phyloP scores from a whole-genome alignment of 1,140 invertebrate genomes.

The Dolichoris vasculosae region DNA sequence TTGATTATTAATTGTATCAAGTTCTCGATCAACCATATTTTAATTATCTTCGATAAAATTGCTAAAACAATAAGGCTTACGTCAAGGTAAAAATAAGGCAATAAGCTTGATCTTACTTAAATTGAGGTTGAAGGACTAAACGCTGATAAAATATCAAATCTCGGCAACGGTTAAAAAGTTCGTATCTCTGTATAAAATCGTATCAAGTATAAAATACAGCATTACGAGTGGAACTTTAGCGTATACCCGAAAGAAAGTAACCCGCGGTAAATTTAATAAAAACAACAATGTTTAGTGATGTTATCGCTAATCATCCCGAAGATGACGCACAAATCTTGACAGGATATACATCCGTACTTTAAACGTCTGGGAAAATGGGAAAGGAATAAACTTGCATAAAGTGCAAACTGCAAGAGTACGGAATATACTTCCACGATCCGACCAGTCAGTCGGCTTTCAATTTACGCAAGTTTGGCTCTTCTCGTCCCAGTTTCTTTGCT shows the following conservation, averaged over 20 bases:
- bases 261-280: neutral
- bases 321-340: neutral
- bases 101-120: neutral
- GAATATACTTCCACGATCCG: neutral
- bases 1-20: too few species aligned
- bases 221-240: neutral
- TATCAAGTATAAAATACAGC: neutral
- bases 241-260: neutral
- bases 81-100: neutral
- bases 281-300: neutral
- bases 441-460: slow-evolving; percentile 30
- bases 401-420: slow-evolving; percentile 42
- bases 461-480: slow-evolving; percentile 40
- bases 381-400: slow-evolving; percentile 39
- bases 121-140: neutral
- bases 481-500: neutral
- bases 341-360: neutral
- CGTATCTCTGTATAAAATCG: neutral
- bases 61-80: neutral
- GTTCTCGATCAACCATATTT: neutral
- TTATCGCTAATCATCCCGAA: neutral
- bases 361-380: slow-evolving; percentile 29
- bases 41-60: neutral
- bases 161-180: neutral
- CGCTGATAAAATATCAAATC: neutral